Evolutionary conservation across 2,797 vertebrate species (phyloP).

Genomic region (Hephaestus fuliginosus): DNA sequence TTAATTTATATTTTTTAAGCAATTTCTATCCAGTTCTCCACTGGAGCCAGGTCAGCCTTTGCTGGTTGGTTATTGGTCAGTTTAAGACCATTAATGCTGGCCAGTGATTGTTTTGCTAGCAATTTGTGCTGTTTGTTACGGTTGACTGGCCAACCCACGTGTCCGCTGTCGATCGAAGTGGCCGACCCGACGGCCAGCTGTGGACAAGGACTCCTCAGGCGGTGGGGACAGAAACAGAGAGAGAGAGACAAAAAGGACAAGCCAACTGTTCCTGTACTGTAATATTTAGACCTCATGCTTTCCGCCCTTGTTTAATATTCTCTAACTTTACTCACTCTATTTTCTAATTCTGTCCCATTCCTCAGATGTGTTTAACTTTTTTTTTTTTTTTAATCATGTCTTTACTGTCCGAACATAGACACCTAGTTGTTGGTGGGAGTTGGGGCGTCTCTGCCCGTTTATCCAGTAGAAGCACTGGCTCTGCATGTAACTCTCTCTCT

Average conservation of each 20-base stretch:
- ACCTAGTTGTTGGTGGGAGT: slow-evolving; percentile 59
- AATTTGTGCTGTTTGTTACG: slow-evolving; percentile 62
- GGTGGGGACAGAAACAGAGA: slow-evolving; percentile 88
- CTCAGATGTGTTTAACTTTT: slow-evolving; percentile 55
- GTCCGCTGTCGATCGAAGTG: slow-evolving; percentile 54
- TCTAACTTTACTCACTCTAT: slow-evolving; percentile 56
- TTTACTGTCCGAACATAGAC: slow-evolving; percentile 59
- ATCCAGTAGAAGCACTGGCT: slow-evolving; percentile 73
- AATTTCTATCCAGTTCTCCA: slow-evolving; percentile 79
- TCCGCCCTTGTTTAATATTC: slow-evolving; percentile 57
- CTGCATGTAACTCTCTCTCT: slow-evolving; percentile 78
- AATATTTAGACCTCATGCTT: slow-evolving; percentile 79
- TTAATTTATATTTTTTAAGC: slow-evolving; percentile 82
- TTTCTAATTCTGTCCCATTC: slow-evolving; percentile 54
- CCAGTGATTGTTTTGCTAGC: slow-evolving; percentile 78
- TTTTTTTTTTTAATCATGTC: slow-evolving; percentile 18
- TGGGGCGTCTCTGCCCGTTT: slow-evolving; percentile 54
- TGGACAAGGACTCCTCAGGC: slow-evolving; percentile 92
- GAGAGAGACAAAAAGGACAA: slow-evolving; percentile 71
- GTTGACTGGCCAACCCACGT: slow-evolving; percentile 54
- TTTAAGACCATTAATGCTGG: slow-evolving; percentile 73
- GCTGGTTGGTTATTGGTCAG: slow-evolving; percentile 75
- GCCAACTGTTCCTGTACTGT: slow-evolving; percentile 84
- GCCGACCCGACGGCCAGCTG: slow-evolving; percentile 81
- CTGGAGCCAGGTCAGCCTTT: slow-evolving; percentile 77